phyloP scores from a whole-genome alignment of 2,113 vertebrate species.

The Propithecus coquereli region DNA sequence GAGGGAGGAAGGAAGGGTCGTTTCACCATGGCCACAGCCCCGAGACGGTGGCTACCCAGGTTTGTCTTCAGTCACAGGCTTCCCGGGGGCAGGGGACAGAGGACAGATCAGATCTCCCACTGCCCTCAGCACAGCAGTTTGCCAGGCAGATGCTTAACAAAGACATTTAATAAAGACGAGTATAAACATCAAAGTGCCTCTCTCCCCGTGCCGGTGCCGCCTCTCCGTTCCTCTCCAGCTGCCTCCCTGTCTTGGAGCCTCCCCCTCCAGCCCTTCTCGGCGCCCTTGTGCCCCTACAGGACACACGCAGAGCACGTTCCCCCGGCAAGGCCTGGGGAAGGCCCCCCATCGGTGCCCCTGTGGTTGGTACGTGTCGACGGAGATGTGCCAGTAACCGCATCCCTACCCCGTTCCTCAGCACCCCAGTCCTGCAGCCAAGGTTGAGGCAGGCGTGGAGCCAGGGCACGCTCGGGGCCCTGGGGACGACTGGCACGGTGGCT shows the following conservation, averaged over 20 bases:
- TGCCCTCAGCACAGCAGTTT: background rate
- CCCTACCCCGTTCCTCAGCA: background rate
- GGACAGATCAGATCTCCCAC: background rate
- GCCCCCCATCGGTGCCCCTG: rapidly evolving
- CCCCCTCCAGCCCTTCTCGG: rapidly evolving
- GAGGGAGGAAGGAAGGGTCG: background rate
- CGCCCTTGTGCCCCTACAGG: rapidly evolving
- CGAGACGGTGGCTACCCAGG: no score
- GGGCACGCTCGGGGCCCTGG: background rate
- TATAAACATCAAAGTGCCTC: background rate
- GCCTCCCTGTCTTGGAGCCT: background rate
- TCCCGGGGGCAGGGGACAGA: background rate
- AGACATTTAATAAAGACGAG: background rate
- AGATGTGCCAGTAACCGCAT: background rate
- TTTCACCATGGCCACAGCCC: rapidly evolving
- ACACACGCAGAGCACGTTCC: rapidly evolving
- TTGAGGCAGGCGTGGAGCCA: background rate
- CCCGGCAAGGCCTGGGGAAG: background rate
- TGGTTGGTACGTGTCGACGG: background rate
- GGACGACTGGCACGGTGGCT: rapidly evolving
- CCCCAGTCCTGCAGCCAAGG: background rate
- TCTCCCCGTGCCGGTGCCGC: background rate
- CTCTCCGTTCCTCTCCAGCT: background rate
- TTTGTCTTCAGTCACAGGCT: background rate
- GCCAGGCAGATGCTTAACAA: background rate